These are phyloP conservation scores for Paelopatides confundens DNA, from an alignment of 53 echinoderm and acorn worm species.

Conservation along the genomic window DNA sequence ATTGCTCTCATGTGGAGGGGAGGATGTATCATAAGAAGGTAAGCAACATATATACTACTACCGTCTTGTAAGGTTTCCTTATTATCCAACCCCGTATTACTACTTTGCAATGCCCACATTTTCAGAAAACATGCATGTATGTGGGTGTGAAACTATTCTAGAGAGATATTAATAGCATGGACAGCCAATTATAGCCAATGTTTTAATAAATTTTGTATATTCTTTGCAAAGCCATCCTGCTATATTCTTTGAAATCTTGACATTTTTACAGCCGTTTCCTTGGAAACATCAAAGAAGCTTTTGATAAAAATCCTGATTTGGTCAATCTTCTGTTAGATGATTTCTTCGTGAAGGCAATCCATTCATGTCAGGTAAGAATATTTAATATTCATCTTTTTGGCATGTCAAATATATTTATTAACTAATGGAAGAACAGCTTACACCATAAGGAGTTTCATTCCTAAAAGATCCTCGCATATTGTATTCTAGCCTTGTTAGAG, in stretches of 20 bases:
- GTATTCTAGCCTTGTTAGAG: too few relatives aligned
- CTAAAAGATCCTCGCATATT: too few relatives aligned
- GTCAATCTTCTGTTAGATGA: conserved; percentile 94
- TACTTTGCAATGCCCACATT: not conserved
- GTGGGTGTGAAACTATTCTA: not conserved
- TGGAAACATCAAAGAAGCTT: conserved; percentile 99
- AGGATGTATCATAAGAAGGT: conserved; percentile 99
- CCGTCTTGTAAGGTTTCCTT: not conserved
- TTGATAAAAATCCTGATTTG: conserved; percentile 91
- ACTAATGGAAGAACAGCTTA: too few relatives aligned
- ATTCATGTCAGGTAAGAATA: conserved; percentile 83
- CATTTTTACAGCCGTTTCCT: conserved; percentile 95
- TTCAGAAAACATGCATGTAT: not conserved
- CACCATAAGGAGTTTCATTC: too few relatives aligned
- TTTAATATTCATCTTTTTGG: too few relatives aligned
- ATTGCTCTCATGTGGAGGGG: conserved; percentile 99
- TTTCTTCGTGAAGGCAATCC: conserved; percentile 94
- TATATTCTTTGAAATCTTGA: too few relatives aligned
- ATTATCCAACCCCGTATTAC: not conserved
- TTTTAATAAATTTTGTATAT: too few relatives aligned
- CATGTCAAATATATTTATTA: too few relatives aligned
- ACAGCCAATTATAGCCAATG: too few relatives aligned
- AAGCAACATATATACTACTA: not conserved
- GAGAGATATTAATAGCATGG: too few relatives aligned
- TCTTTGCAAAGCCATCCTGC: too few relatives aligned